Evolutionary conservation across 2,113 vertebrate genomes (phyloP).

Genomic region (Maccullochella peelii): DNA sequence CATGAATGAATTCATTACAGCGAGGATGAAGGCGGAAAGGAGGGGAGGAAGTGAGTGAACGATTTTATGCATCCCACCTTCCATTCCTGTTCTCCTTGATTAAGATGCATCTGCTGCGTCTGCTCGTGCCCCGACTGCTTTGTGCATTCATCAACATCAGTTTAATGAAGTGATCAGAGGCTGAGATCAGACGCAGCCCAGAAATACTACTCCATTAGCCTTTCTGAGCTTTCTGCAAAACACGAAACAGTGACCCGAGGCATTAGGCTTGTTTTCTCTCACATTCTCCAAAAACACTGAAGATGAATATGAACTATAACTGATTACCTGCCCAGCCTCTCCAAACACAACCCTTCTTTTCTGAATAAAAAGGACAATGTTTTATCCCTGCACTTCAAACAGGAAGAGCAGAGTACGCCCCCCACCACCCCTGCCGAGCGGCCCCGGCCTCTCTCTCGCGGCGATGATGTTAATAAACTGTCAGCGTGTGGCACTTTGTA

Average conservation of each 20-base stretch:
- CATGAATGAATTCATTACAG: conserved; percentile 57
- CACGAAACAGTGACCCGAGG: conserved; percentile 66
- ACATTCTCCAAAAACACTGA: conserved; percentile 12
- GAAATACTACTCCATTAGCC: conserved; percentile 77
- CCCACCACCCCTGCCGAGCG: not conserved
- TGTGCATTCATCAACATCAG: conserved; percentile 74
- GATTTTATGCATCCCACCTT: conserved; percentile 65
- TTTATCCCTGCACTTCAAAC: conserved; percentile 74
- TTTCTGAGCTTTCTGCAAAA: conserved; percentile 43
- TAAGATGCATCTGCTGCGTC: conserved; percentile 70
- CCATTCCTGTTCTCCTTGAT: conserved; percentile 60
- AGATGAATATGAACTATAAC: conserved; percentile 57
- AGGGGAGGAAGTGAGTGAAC: conserved; percentile 62
- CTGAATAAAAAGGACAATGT: conserved; percentile 57
- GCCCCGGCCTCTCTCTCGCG: conserved; percentile 36
- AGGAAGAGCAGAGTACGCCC: conserved; percentile 39
- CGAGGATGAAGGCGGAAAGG: conserved; percentile 35
- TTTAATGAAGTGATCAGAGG: conserved; percentile 80
- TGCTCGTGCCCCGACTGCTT: conserved; percentile 48
- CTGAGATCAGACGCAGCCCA: conserved; percentile 71
- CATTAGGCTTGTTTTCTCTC: conserved; percentile 38
- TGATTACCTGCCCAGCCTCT: conserved; percentile 57
- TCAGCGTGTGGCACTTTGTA: conserved; percentile 80
- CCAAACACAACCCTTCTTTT: conserved; percentile 44
- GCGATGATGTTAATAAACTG: conserved; percentile 81